Conservation (phyloP, 2,113 vertebrate species). For the Crotophaga sulcirostris region DNA sequence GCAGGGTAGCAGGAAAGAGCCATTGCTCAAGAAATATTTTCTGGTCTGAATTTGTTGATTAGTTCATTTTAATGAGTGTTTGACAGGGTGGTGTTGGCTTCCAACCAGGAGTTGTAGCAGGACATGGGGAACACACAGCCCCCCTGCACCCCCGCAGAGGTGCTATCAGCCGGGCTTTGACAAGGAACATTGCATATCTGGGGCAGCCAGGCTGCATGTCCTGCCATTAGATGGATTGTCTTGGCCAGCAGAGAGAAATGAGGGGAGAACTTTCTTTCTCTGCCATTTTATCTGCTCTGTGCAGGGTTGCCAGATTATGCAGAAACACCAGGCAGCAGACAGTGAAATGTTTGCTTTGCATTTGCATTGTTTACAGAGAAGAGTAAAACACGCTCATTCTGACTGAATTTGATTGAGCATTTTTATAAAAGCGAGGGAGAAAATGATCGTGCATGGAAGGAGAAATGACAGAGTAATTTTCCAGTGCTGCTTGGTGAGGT, state of each 20-base stretch:
- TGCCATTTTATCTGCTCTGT: background rate
- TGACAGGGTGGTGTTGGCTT: accelerated
- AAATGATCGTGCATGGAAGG: background rate
- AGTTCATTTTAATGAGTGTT: background rate
- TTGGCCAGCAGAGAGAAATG: background rate
- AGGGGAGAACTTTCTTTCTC: background rate
- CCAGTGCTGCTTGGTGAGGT: too few relatives aligned
- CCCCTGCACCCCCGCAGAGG: background rate
- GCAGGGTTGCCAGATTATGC: background rate
- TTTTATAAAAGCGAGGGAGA: background rate
- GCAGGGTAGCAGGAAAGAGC: background rate
- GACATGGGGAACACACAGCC: background rate
- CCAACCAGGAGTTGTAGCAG: background rate
- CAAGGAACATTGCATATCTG: background rate
- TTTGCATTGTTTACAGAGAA: background rate
- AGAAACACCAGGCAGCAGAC: background rate
- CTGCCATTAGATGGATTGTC: background rate
- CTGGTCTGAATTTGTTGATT: background rate
- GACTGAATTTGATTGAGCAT: background rate
- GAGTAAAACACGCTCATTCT: background rate
- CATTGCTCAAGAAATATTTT: background rate
- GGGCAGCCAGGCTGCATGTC: background rate
- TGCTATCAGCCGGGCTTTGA: background rate
- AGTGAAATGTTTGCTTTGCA: background rate
- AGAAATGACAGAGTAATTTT: background rate